phyloP scores from a whole-genome alignment of 2,797 vertebrate species.

The Dromococcyx pavoninus region DNA sequence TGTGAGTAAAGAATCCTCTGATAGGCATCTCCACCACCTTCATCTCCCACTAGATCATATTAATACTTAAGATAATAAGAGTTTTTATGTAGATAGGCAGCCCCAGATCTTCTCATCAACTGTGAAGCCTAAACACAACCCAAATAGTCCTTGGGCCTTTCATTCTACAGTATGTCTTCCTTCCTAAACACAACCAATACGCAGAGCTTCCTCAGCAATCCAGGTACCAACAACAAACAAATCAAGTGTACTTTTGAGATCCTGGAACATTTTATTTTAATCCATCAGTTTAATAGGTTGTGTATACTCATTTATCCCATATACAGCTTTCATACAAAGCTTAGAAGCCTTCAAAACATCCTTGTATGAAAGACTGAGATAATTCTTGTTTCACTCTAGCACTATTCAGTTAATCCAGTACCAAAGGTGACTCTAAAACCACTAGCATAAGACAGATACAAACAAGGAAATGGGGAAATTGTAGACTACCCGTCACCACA shows the following conservation, averaged over 20 bases:
- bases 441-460: not conserved
- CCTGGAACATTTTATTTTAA: not conserved
- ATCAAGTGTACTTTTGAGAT: not conserved
- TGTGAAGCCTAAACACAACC: not conserved
- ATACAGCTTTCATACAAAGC: not conserved
- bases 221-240: not conserved
- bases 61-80: not conserved
- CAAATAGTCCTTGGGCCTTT: not conserved
- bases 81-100: not conserved
- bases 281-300: not conserved
- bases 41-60: not conserved
- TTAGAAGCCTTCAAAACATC: not conserved
- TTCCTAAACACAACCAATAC: not conserved
- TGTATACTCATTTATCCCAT: not conserved
- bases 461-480: not conserved
- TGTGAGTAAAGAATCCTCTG: not conserved
- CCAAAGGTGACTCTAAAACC: not conserved
- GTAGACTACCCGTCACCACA: not conserved
- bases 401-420: not conserved
- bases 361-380: not conserved
- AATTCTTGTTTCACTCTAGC: not conserved
- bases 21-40: not conserved
- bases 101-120: not conserved
- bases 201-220: not conserved
- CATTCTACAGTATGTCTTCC: not conserved